These are phyloP conservation scores for Oppia nitens DNA, from an alignment of 1,140 invertebrate species.

Conservation along the genomic window DNA sequence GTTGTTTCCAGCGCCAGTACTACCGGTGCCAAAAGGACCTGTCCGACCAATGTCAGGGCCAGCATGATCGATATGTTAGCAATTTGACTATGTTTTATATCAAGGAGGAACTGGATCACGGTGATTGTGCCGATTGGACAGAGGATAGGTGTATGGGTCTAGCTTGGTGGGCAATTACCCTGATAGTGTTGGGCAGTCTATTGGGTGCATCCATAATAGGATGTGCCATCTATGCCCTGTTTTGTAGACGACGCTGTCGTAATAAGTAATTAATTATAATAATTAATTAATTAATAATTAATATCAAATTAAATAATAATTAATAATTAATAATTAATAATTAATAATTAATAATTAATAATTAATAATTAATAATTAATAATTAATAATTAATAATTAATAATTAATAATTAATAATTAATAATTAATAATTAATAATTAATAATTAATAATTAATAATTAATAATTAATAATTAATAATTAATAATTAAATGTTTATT, in stretches of 20 bases:
- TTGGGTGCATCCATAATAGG: background rate
- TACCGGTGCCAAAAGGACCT: background rate
- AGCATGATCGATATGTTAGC: background rate
- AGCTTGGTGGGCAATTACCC: background rate
- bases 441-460: too few relatives aligned
- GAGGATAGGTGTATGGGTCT: background rate
- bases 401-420: too few relatives aligned
- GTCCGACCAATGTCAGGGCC: background rate
- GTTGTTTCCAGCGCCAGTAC: background rate
- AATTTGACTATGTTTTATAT: background rate
- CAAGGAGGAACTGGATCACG: background rate
- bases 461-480: too few relatives aligned
- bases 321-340: too few relatives aligned
- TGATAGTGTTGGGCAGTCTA: background rate
- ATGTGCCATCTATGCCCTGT: background rate
- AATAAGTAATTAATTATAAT: too few relatives aligned
- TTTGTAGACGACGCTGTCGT: background rate
- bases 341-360: too few relatives aligned
- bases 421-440: too few relatives aligned
- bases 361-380: too few relatives aligned
- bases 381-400: too few relatives aligned
- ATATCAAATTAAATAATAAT: too few relatives aligned
- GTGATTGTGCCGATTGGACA: background rate
- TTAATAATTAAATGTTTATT: too few relatives aligned
- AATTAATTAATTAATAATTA: too few relatives aligned